phyloP scores from a whole-genome alignment of 2,797 vertebrate species.

The Coracias cyanogaster region DNA sequence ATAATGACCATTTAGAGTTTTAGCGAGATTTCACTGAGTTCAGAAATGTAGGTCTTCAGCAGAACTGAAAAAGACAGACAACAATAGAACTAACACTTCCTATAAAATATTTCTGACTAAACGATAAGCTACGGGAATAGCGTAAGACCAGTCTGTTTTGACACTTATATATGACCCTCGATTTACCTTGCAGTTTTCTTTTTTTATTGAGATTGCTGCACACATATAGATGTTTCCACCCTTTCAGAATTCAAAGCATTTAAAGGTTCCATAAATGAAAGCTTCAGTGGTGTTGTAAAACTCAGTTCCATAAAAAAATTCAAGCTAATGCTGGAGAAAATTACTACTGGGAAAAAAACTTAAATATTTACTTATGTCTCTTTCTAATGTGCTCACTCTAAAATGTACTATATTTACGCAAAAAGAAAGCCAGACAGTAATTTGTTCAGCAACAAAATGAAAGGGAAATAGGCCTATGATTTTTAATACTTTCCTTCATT shows the following conservation, averaged over 20 bases:
- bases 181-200: not conserved
- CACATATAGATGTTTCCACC: not conserved
- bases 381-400: not conserved
- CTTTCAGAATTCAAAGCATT: not conserved
- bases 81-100: not conserved
- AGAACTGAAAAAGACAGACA: not conserved
- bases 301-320: not conserved
- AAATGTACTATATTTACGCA: not conserved
- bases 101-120: not conserved
- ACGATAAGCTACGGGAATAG: not conserved
- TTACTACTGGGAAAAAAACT: not conserved
- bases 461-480: not conserved
- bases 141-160: not conserved
- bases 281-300: not conserved
- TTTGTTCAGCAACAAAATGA: not conserved
- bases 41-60: not conserved
- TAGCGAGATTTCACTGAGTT: not conserved
- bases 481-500: not conserved
- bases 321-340: not conserved
- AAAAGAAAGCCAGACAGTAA: not conserved
- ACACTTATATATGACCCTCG: not conserved
- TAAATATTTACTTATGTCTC: not conserved
- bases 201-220: not conserved
- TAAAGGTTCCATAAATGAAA: not conserved
- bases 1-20: conserved; percentile 24